phyloP scores from a whole-genome alignment of 2,797 vertebrate genomes.

The Halcyon smyrnensis region DNA sequence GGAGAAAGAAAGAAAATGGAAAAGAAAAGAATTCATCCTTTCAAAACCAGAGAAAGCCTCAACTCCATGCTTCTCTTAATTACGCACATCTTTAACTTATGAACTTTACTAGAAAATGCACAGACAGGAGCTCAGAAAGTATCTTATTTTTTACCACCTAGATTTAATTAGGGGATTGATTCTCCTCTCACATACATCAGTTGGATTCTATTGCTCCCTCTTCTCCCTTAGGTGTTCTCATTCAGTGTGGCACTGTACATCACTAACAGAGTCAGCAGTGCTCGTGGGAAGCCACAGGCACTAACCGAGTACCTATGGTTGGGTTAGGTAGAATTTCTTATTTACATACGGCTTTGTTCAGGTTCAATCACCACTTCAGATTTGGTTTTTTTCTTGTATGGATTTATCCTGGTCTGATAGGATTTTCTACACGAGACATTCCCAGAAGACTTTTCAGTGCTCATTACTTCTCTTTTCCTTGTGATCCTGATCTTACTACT shows the following conservation, averaged over 20 bases:
- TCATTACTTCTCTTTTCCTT: not conserved
- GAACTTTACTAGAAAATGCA: slow-evolving; percentile 8
- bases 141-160: not conserved
- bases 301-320: not conserved
- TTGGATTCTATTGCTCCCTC: not conserved
- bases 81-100: slow-evolving; percentile 12
- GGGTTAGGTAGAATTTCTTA: not conserved
- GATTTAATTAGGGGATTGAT: not conserved
- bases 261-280: not conserved
- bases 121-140: not conserved
- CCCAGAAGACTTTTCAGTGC: not conserved
- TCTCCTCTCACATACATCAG: not conserved
- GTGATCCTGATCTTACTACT: not conserved
- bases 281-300: not conserved
- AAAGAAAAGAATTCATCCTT: slow-evolving; percentile 57
- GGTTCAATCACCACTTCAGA: not conserved
- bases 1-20: slow-evolving; percentile 40
- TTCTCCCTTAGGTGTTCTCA: not conserved
- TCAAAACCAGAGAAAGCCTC: slow-evolving; percentile 43
- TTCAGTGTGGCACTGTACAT: not conserved
- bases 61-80: not conserved
- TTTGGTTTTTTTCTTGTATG: not conserved
- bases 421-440: not conserved
- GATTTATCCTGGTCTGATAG: not conserved
- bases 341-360: not conserved